Evolutionary conservation across 2,888 invertebrate genomes (phyloP).

Genomic region (Timandra comae): DNA sequence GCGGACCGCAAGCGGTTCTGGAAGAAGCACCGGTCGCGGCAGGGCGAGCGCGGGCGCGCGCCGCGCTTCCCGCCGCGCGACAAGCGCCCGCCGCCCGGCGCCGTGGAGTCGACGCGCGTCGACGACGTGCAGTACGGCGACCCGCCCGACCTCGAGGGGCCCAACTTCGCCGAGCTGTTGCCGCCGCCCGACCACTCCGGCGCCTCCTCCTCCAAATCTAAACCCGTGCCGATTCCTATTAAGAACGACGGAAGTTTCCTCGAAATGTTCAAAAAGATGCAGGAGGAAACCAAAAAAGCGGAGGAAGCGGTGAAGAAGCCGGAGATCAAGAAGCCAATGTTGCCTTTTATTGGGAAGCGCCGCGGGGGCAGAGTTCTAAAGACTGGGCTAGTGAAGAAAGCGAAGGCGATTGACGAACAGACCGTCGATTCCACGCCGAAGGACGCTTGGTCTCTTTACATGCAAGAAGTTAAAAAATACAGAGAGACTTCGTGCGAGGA

Average conservation of each 20-base stretch:
- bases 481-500: conserved; percentile 95
- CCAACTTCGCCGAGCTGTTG: conserved; percentile 56
- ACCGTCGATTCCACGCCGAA: conserved; percentile 80
- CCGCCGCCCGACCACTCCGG: conserved; percentile 15
- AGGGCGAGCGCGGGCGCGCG: conserved; percentile 41
- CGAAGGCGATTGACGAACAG: conserved; percentile 80
- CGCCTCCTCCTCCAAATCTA: conserved; percentile 61
- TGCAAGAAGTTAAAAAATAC: conserved; percentile 95
- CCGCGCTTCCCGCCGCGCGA: conserved; percentile 50
- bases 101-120: conserved; percentile 44
- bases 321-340: conserved; percentile 58
- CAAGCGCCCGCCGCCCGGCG: conserved; percentile 60
- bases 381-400: conserved; percentile 93
- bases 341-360: conserved; percentile 84
- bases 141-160: conserved; percentile 67
- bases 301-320: conserved; percentile 54
- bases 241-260: conserved; percentile 94
- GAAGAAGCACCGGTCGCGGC: conserved; percentile 55
- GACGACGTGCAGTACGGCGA: conserved; percentile 63
- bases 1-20: conserved; percentile 65
- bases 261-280: conserved; percentile 94
- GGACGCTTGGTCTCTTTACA: conserved; percentile 95
- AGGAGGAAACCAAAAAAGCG: conserved; percentile 77
- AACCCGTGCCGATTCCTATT: conserved; percentile 80
- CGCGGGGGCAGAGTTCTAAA: conserved; percentile 91